Base-by-base conservation (phyloP, 2,113 vertebrate species). In the Zingel zingel region DNA sequence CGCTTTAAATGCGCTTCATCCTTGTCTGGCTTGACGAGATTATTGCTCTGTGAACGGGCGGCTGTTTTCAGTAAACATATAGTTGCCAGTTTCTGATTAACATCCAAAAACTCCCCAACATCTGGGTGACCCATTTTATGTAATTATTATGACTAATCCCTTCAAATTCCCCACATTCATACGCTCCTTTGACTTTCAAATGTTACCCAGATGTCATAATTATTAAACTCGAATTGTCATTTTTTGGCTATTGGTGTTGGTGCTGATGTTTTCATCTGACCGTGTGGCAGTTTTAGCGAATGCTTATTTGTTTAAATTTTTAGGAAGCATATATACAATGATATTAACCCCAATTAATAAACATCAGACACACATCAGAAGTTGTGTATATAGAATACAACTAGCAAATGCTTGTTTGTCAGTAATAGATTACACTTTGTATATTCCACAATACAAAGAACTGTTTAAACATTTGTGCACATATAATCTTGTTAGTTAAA, bases 61-160 rank as follows among this genome's bases (percentile, higher is more conserved):
- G 79, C 85, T 88, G 89, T 89, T 91, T 92, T 82, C 65, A 81
- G 85, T 87, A 86, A 91, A 91, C 84, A 88, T 33, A 3, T 23
- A 66, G 61, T 62, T 84, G 82, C 77, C 77, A 70, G 71, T 81
- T 72, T 88, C 23, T 78, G 62, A 83, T 63, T 81, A 81, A 79
- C 69, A 75, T 47, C 57, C 65, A 74, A 79, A 69, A 77, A 86
- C 64, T 78, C 78, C 83, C 59, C 64, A 79, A 85, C 88, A 90
- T 92, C 93, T 91, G 91, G 73, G 51, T 91, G 88, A 93, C 87
- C 89, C 81, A 90, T 85, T 93, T 94, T 82, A 86, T 65, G 53
- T 77, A 87, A 87, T 92, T 90, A 92, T 89, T 54, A 13, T 67
- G 39, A 73, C 65, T 92, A 93, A 94, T 93, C 85, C 74, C 27